These are phyloP conservation scores for Drosophila anceps DNA, from an alignment of 2,888 invertebrate species.

Conservation along the genomic window DNA sequence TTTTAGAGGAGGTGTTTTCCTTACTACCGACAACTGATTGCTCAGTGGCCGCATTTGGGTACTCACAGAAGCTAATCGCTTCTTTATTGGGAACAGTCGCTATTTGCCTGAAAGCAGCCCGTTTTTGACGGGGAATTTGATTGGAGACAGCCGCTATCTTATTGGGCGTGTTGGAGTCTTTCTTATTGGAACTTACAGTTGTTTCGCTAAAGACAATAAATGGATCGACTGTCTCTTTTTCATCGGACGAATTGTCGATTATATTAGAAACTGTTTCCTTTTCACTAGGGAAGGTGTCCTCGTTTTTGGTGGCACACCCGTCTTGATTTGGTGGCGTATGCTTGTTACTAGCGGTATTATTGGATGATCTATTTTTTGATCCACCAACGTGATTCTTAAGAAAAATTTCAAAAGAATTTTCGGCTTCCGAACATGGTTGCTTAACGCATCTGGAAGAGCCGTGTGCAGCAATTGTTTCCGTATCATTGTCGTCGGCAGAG, in stretches of 20 bases:
- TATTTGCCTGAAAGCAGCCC: not conserved
- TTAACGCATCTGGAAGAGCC: conserved; percentile 8
- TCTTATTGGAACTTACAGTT: not conserved
- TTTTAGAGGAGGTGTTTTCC: not conserved
- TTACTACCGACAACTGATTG: no score
- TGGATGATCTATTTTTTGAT: not conserved
- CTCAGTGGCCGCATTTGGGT: not conserved
- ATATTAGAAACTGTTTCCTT: not conserved
- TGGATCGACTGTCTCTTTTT: not conserved
- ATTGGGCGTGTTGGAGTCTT: fast-evolving
- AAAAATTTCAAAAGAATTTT: conserved; percentile 7
- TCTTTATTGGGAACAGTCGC: not conserved
- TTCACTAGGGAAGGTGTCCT: not conserved
- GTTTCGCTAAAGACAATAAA: not conserved
- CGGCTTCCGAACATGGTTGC: conserved; percentile 21
- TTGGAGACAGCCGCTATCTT: no score
- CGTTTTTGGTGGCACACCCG: not conserved
- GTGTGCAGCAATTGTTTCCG: conserved; percentile 27
- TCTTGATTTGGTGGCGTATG: not conserved
- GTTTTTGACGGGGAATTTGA: not conserved
- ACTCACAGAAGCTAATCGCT: not conserved
- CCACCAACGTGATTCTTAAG: conserved; percentile 18
- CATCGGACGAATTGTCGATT: not conserved
- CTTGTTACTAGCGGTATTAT: no score
- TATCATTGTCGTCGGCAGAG: conserved; percentile 17